These are phyloP conservation scores for Diorhabda carinulata DNA, from an alignment of 1,140 invertebrate genomes.

Conservation along the genomic window DNA sequence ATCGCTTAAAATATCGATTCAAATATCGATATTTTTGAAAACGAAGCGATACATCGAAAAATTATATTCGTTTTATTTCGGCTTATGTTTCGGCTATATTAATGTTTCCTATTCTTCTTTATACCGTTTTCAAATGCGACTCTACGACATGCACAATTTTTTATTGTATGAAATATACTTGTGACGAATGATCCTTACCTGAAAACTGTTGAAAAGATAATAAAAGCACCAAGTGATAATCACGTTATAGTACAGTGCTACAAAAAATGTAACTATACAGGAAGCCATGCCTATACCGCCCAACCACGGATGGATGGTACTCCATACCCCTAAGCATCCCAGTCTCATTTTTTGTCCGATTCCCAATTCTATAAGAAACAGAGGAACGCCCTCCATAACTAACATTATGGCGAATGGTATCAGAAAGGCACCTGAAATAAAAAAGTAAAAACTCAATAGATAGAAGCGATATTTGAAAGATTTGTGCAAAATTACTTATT, in stretches of 20 bases:
- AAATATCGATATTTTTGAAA: no score
- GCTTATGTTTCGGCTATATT: no score
- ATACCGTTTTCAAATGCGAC: no score
- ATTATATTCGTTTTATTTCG: no score
- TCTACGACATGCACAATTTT: no score
- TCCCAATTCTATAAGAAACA: constrained; percentile 92
- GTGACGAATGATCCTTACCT: constrained; percentile 55
- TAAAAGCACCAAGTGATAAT: constrained; percentile 98
- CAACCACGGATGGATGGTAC: constrained; percentile 88
- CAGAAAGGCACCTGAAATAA: constrained; percentile 82
- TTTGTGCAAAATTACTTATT: no score
- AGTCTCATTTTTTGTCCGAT: constrained; percentile 86
- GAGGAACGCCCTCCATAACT: constrained; percentile 85
- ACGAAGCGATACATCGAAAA: no score
- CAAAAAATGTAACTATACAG: constrained; percentile 87
- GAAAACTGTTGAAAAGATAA: constrained; percentile 87
- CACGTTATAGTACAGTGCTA: constrained; percentile 95
- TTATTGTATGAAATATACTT: no score
- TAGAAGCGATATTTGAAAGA: no score
- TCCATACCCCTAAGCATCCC: constrained; percentile 90
- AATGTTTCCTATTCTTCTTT: no score
- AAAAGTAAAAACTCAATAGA: neutral
- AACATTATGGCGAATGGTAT: constrained; percentile 96
- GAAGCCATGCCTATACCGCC: constrained; percentile 86
- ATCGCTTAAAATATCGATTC: no score